These are phyloP conservation scores for Mythimna lalbum DNA, from an alignment of 2,888 invertebrate species.

Conservation along the genomic window DNA sequence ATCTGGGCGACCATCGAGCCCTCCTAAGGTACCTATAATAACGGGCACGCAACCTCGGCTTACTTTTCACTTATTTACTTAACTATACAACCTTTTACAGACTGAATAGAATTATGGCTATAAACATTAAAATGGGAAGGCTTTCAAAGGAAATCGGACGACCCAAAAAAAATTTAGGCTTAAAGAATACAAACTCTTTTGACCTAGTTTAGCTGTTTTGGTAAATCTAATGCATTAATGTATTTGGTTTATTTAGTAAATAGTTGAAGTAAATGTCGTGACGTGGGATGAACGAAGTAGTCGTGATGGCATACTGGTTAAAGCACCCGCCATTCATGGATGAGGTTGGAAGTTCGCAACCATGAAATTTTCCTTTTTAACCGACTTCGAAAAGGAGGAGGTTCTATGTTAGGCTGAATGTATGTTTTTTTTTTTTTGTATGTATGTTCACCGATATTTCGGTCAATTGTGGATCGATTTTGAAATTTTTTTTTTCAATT, in stretches of 20 bases:
- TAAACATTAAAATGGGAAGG: constrained; percentile 21
- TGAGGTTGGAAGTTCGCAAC: too few species aligned
- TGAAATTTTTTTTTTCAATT: too few species aligned
- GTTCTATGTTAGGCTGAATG: too few species aligned
- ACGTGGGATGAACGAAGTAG: too few species aligned
- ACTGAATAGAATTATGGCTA: constrained; percentile 35
- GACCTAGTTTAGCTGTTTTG: constrained; percentile 31
- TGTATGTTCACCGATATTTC: too few species aligned
- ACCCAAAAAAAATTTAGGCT: constrained; percentile 2
- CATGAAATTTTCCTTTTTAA: too few species aligned
- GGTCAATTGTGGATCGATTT: too few species aligned
- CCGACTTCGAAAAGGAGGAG: too few species aligned
- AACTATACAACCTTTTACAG: constrained; percentile 27
- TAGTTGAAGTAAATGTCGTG: not conserved
- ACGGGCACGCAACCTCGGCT: constrained; percentile 73
- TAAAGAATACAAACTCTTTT: constrained; percentile 8
- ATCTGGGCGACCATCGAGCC: constrained; percentile 68
- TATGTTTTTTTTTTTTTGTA: too few species aligned
- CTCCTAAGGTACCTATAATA: constrained; percentile 69
- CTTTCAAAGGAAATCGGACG: constrained; percentile 9
- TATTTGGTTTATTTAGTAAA: constrained; percentile 6
- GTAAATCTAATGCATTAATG: constrained; percentile 23
- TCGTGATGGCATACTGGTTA: too few species aligned
- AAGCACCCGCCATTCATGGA: too few species aligned
- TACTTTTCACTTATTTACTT: constrained; percentile 51